Evolutionary conservation across 2,888 invertebrate genomes (phyloP), one percentile per base, ranked within the genome.

Genomic region (Machimus atricapillus): DNA sequence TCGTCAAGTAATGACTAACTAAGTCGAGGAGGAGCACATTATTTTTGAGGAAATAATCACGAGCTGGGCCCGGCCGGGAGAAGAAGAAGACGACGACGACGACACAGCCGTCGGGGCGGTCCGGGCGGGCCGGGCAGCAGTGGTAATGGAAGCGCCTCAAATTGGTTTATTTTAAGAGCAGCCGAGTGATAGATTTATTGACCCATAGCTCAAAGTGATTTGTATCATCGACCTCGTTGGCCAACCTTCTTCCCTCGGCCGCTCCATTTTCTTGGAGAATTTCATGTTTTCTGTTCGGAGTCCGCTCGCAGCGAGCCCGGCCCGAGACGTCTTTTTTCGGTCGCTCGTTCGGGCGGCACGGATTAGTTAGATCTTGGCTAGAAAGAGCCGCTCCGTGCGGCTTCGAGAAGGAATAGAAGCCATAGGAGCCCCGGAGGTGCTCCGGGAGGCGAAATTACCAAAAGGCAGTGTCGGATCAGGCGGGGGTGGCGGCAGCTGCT

Each of bases 131-230:
- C 76, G 40, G 40, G 40, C 76, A 76, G 31, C 76, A 76, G 82
- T 85, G 86, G 78, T 77, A 86, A 78, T 86, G 86, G 86, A 86
- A 78, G 77, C 76, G 78, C 40, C 52, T 86, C 77, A 86, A 87
- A 87, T 86, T 86, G 86, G 87, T 88, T 88, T 88, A 88, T 88
- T 87, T 88, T 88, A 86, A 85, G 86, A 88, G 88, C 52, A 83
- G 83, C 40, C 86, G 83, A 78, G 77, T 88, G 88, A 88, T 87
- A 85, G 88, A 88, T 88, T 88, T 88, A 87, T 87, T 88, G 87
- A 85, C 87, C 87, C 86, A 88, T 85, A 87, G 86, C 86, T 87
- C 87, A 87, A 87, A 88, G 88, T 87, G 87, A 87, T 87, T 87
- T 88, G 86, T 86, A 78, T 86, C 86, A 77, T 87, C 87, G 86